phyloP scores from a whole-genome alignment of 2,113 vertebrate species.

The Triplophysa tibetana region DNA sequence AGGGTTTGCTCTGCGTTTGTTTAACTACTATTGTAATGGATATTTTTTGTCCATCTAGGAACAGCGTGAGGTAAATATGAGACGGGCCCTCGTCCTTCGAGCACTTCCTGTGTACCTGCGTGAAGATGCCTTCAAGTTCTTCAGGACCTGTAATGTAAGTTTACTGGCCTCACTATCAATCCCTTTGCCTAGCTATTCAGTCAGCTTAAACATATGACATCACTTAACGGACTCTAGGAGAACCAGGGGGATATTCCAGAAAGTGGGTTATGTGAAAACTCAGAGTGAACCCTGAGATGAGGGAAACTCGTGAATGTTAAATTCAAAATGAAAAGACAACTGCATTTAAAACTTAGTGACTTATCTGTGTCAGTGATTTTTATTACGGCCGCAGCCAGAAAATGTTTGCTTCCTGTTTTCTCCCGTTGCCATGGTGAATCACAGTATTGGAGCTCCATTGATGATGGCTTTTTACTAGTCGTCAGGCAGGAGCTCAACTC shows the following conservation, averaged over 20 bases:
- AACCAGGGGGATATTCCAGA: background rate
- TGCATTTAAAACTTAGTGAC: no score
- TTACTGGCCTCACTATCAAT: background rate
- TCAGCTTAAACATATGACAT: background rate
- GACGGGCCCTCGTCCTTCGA: conserved; percentile 29
- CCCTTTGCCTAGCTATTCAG: background rate
- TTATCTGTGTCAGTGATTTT: no score
- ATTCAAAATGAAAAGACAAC: no score
- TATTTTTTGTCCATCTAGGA: conserved; percentile 28
- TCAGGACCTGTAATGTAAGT: conserved; percentile 41
- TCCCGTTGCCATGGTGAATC: no score
- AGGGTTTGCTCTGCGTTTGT: conserved; percentile 1
- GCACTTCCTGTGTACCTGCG: conserved; percentile 38
- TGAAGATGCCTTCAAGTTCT: conserved; percentile 45
- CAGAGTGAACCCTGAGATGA: no score
- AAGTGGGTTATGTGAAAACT: no score
- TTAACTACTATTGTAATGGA: background rate
- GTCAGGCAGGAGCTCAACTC: no score
- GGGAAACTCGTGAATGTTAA: no score
- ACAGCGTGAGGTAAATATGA: conserved; percentile 39
- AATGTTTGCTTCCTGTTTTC: no score
- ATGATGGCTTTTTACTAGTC: no score
- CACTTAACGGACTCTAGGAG: background rate
- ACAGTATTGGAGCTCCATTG: no score
- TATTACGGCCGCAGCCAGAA: no score